Evolutionary conservation across 2,888 invertebrate species (phyloP).

Genomic region (Plagiodera versicolora): DNA sequence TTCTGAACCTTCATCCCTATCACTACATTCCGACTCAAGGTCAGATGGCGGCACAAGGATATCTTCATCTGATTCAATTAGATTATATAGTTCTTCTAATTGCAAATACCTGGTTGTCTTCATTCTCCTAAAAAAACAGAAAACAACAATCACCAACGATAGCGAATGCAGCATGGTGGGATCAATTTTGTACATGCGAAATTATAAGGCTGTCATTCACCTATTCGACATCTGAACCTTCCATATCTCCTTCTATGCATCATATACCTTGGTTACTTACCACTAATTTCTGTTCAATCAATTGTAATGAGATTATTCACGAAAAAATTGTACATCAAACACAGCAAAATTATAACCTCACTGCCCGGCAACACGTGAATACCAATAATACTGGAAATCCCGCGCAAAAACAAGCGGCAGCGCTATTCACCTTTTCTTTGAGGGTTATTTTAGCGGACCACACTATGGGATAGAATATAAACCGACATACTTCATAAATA

Average conservation of each 20-base stretch:
- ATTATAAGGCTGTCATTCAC: neutral
- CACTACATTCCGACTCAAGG: neutral
- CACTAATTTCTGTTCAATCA: neutral
- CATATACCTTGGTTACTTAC: conserved; percentile 5
- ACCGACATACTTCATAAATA: neutral
- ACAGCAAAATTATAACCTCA: conserved; percentile 2
- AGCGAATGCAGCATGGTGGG: neutral
- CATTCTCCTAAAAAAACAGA: neutral
- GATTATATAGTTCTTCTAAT: neutral
- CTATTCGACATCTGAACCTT: neutral
- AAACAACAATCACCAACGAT: conserved; percentile 1
- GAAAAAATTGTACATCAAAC: conserved; percentile 1
- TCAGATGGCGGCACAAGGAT: conserved; percentile 1
- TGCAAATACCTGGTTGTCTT: neutral
- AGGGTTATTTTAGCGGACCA: neutral
- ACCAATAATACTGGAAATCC: conserved; percentile 4
- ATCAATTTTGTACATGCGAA: conserved; percentile 1
- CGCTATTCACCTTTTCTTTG: neutral
- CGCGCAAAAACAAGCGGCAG: neutral
- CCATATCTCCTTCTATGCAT: neutral
- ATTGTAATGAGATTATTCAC: neutral
- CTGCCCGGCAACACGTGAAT: conserved; percentile 1
- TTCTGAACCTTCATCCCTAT: neutral
- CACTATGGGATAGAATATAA: neutral
- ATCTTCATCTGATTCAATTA: neutral